These are phyloP conservation scores for Taxidea taxus DNA, from an alignment of 2,113 vertebrate species.

Conservation along the genomic window DNA sequence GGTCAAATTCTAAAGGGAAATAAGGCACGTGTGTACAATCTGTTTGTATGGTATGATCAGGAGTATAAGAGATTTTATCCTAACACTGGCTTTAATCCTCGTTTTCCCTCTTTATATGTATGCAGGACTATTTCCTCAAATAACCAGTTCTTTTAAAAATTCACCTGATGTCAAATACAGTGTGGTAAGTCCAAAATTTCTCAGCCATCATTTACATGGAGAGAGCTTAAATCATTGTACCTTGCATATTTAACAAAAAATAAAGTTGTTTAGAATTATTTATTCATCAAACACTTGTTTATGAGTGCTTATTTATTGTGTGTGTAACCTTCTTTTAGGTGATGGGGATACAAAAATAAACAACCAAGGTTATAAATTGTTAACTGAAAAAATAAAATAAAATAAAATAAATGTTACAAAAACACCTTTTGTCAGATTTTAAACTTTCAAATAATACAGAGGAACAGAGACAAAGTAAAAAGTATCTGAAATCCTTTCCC, in stretches of 20 bases:
- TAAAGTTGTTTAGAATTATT: neutral
- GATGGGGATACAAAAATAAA: neutral
- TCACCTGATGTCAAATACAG: constrained; percentile 9
- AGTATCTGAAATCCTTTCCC: neutral
- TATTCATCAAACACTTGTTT: neutral
- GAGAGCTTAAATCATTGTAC: neutral
- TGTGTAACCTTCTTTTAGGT: neutral
- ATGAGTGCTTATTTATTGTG: neutral
- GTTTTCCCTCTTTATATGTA: constrained; percentile 36
- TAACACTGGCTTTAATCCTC: neutral
- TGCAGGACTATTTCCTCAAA: constrained; percentile 48
- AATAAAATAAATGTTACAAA: no score
- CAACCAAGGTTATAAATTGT: neutral
- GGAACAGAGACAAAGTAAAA: neutral
- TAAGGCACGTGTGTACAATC: neutral
- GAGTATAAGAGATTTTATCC: neutral
- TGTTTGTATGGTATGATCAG: neutral
- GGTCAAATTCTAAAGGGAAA: neutral
- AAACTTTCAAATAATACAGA: neutral
- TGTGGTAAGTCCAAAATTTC: constrained; percentile 48
- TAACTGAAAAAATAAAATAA: neutral
- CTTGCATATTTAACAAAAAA: neutral
- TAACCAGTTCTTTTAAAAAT: constrained; percentile 23
- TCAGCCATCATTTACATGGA: neutral
- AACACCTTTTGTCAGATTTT: neutral